A percentile compares a stretch with the other conserved stretches of the same genome.
Conservation (phyloP, 1,140 invertebrate species). For the Sycophila sp. region DNA sequence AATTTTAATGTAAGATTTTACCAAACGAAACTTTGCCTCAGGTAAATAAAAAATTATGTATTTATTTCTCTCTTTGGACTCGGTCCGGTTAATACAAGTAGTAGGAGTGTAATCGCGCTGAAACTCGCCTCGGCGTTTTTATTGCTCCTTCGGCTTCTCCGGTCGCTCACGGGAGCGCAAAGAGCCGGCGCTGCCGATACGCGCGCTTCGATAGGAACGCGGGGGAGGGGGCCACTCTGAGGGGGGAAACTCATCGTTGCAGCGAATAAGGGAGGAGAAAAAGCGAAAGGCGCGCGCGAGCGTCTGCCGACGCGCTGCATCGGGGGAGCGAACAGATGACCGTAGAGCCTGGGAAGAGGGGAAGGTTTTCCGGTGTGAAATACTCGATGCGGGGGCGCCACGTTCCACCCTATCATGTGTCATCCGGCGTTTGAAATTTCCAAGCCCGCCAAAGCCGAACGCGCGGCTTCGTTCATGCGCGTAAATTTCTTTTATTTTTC, state of each 20-base stretch:
- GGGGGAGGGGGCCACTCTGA: not conserved
- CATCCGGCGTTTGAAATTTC: constrained; percentile 2
- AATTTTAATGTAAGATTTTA: no score
- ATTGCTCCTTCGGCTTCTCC: not conserved
- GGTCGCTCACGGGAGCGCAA: not conserved
- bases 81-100: no score
- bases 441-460: no score
- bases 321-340: constrained; percentile 8
- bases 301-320: no score
- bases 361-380: constrained; percentile 18
- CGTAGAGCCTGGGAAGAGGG: not conserved
- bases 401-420: constrained; percentile 4
- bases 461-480: no score
- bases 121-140: not conserved
- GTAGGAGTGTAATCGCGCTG: no score
- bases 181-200: constrained; percentile 8
- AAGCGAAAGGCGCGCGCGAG: not conserved
- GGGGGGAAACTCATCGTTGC: no score
- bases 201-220: constrained; percentile 15
- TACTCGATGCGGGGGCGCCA: not conserved
- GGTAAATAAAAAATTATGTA: no score
- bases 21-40: no score
- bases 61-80: no score
- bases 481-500: no score
- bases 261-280: not conserved